Conservation (phyloP, 2,113 vertebrate species). For the Suricata suricatta region DNA sequence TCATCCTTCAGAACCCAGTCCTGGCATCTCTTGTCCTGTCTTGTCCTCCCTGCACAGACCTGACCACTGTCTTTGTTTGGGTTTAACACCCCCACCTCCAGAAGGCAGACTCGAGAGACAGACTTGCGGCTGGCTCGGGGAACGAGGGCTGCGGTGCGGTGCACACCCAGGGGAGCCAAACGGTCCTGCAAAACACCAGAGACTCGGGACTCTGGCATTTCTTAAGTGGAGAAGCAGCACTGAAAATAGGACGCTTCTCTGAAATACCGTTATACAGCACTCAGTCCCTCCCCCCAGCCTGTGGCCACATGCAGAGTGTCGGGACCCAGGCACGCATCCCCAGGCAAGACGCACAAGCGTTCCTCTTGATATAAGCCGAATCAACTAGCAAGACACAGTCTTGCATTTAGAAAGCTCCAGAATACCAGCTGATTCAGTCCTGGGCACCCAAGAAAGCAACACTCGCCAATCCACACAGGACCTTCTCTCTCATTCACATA, state of each 20-base stretch:
- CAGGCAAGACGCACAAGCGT: background rate
- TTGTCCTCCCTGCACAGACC: background rate
- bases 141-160: rapidly evolving
- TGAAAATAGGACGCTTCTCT: background rate
- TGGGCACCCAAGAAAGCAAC: background rate
- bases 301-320: rapidly evolving
- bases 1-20: background rate
- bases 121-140: rapidly evolving
- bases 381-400: rapidly evolving
- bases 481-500: background rate
- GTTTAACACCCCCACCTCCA: background rate
- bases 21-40: background rate
- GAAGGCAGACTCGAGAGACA: background rate
- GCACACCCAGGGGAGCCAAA: rapidly evolving
- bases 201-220: background rate
- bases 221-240: background rate
- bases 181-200: background rate
- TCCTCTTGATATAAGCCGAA: background rate
- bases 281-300: too few species aligned
- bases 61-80: background rate
- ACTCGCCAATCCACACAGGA: background rate
- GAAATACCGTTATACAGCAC: background rate
- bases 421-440: background rate
- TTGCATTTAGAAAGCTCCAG: background rate
- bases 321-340: background rate